These are phyloP conservation scores for Pilophorus perplexus DNA, from an alignment of 2,888 invertebrate genomes.

Conservation along the genomic window DNA sequence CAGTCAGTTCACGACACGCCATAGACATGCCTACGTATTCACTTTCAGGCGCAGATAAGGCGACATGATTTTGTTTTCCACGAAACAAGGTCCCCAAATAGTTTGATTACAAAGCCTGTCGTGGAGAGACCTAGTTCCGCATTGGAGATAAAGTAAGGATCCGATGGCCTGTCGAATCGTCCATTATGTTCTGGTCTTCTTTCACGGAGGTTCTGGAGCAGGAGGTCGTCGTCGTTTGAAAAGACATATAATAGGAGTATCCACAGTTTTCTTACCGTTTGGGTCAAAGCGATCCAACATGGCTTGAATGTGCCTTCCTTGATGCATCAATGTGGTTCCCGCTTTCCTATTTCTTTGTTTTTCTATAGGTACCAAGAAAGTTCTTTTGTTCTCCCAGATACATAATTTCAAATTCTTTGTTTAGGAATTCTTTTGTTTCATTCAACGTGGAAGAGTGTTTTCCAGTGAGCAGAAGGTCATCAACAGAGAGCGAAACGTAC, in stretches of 20 bases:
- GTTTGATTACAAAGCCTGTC: constrained; percentile 11
- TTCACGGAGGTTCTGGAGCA: too few species aligned
- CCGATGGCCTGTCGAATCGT: constrained; percentile 1
- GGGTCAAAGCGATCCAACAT: not conserved
- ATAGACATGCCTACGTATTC: constrained; percentile 1
- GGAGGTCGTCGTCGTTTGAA: too few species aligned
- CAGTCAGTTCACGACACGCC: not conserved
- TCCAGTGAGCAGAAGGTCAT: too few species aligned
- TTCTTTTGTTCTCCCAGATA: too few species aligned
- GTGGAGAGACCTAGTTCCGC: constrained; percentile 14
- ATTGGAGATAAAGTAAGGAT: constrained; percentile 2
- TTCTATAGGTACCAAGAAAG: too few species aligned
- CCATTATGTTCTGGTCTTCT: too few species aligned
- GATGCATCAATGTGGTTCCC: too few species aligned
- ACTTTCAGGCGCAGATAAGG: constrained; percentile 2
- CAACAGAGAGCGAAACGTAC: too few species aligned
- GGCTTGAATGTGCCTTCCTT: not conserved
- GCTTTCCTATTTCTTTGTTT: too few species aligned
- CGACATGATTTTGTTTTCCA: constrained; percentile 15
- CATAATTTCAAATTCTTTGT: too few species aligned
- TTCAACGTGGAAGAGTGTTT: too few species aligned
- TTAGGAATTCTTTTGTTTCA: too few species aligned
- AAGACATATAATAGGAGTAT: not conserved
- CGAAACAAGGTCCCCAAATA: constrained; percentile 8
- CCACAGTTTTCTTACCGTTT: not conserved